Conservation (phyloP, 2,797 vertebrate genomes). For the Botia kubotai region DNA sequence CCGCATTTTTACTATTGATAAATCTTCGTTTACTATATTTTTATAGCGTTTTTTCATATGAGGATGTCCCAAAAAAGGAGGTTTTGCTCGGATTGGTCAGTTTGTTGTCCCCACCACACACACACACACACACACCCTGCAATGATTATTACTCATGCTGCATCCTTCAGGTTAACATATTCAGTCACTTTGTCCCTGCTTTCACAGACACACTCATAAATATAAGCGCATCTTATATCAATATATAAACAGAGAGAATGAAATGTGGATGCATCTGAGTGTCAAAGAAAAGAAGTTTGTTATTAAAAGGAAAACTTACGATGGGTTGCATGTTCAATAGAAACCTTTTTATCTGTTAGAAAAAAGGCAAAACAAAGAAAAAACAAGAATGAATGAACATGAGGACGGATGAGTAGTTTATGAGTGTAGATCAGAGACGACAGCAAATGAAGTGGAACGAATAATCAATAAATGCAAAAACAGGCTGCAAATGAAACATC, state of each 20-base stretch:
- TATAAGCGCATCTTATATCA: conserved; percentile 14
- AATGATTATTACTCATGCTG: neutral
- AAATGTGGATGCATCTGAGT: conserved; percentile 52
- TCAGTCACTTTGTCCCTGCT: conserved; percentile 52
- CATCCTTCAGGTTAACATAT: neutral
- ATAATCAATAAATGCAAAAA: conserved; percentile 38
- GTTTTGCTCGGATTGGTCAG: too few species aligned
- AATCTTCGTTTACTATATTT: too few species aligned
- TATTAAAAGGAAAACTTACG: conserved; percentile 92
- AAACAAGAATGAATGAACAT: conserved; percentile 62
- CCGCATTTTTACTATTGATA: too few species aligned
- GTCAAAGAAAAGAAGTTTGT: conserved; percentile 68
- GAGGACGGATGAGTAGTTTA: conserved; percentile 68
- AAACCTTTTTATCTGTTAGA: conserved; percentile 98
- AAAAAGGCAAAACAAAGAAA: conserved; percentile 76
- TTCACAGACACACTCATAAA: conserved; percentile 28
- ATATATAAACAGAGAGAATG: conserved; percentile 50
- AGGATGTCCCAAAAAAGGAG: too few species aligned
- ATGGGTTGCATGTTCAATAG: conserved; percentile 95
- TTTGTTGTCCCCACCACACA: too few species aligned
- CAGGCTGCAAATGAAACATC: conserved; percentile 28
- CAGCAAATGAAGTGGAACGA: conserved; percentile 51
- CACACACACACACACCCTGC: neutral
- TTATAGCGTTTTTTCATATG: neutral
- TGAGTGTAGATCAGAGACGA: conserved; percentile 29